Conservation (phyloP, 2,888 invertebrate genomes). For the Lycaena phlaeas region DNA sequence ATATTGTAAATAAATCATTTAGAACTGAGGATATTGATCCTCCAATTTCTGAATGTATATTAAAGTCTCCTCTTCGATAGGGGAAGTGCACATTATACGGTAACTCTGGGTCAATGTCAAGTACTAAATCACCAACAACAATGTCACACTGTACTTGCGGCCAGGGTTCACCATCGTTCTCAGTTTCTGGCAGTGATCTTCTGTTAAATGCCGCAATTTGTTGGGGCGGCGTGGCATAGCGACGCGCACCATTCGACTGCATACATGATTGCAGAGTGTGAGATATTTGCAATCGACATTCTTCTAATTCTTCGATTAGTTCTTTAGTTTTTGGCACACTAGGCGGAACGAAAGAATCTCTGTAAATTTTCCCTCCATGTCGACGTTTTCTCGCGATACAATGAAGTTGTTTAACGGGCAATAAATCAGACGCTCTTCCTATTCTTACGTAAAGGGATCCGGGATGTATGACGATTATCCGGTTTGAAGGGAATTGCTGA, state of each 20-base stretch:
- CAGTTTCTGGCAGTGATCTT: conserved; percentile 80
- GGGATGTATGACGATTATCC: conserved; percentile 94
- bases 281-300: conserved; percentile 86
- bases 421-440: conserved; percentile 91
- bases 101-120: conserved; percentile 78
- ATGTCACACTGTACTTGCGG: conserved; percentile 76
- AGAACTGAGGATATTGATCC: conserved; percentile 89
- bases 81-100: conserved; percentile 93
- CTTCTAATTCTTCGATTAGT: conserved; percentile 84
- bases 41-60: conserved; percentile 86
- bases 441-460: conserved; percentile 92
- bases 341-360: conserved; percentile 78
- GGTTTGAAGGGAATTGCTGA: conserved; percentile 82
- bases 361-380: conserved; percentile 67
- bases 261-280: conserved; percentile 89
- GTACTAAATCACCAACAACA: conserved; percentile 84
- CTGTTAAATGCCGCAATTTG: conserved; percentile 92
- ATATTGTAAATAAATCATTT: conserved; percentile 89
- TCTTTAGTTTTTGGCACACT: conserved; percentile 78
- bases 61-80: conserved; percentile 88
- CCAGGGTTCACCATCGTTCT: conserved; percentile 74
- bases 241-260: conserved; percentile 84
- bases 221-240: conserved; percentile 90
- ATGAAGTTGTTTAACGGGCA: conserved; percentile 89
- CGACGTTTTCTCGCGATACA: conserved; percentile 83